phyloP scores from a whole-genome alignment of 1,140 invertebrate genomes.

The Asbolus verrucosus region DNA sequence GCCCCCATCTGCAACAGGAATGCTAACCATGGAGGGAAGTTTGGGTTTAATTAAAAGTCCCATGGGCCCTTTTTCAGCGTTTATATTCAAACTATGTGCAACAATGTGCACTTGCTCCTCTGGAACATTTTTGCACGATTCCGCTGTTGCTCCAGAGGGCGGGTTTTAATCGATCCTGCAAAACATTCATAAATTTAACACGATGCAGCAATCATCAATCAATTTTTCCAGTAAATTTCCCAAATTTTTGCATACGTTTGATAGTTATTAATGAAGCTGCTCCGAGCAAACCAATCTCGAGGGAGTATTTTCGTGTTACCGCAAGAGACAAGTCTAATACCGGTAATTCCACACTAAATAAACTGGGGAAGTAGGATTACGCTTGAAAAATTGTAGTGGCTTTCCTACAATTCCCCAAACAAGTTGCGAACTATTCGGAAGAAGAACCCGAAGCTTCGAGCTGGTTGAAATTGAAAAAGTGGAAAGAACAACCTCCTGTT shows the following conservation, averaged over 20 bases:
- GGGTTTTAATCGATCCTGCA: too few species aligned
- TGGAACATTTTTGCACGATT: conserved; percentile 46
- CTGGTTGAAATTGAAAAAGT: too few species aligned
- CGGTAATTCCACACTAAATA: conserved; percentile 52
- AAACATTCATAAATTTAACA: conserved; percentile 7
- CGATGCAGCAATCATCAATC: conserved; percentile 10
- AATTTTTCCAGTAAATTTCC: conserved; percentile 27
- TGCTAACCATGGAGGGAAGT: conserved; percentile 55
- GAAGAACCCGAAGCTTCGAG: too few species aligned
- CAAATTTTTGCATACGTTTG: conserved; percentile 1
- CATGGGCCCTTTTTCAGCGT: conserved; percentile 59
- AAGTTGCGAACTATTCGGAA: conserved; percentile 25
- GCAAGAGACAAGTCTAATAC: conserved; percentile 46
- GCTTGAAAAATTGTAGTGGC: conserved; percentile 47
- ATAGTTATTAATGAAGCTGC: conserved; percentile 45
- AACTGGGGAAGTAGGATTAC: conserved; percentile 50
- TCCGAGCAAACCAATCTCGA: conserved; percentile 21
- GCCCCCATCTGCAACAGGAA: conserved; percentile 40
- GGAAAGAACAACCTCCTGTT: too few species aligned
- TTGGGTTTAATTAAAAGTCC: conserved; percentile 64
- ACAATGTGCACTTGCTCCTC: conserved; percentile 53
- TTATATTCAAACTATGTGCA: conserved; percentile 50
- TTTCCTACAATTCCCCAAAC: conserved; percentile 33
- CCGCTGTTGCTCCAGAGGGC: too few species aligned
- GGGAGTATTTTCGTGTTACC: conserved; percentile 48